These are phyloP conservation scores for Hapalemur alaotrensis DNA, from an alignment of 2,797 vertebrate species.

Conservation along the genomic window DNA sequence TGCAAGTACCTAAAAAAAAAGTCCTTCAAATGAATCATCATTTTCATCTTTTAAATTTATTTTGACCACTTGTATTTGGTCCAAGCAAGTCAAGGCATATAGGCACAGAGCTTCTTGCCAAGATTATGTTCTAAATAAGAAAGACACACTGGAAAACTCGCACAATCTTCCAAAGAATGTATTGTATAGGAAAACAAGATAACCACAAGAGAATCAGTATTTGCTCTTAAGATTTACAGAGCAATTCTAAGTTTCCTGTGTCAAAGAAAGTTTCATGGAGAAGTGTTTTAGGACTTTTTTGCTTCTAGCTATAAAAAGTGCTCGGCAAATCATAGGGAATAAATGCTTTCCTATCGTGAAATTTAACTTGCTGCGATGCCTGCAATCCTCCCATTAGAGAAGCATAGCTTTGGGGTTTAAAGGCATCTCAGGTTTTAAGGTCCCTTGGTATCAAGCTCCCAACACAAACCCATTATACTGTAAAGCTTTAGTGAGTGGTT, in stretches of 20 bases:
- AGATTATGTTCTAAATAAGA: constrained; percentile 11
- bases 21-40: neutral
- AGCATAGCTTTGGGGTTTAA: neutral
- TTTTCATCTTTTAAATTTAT: constrained; percentile 26
- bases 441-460: neutral
- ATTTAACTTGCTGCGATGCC: neutral
- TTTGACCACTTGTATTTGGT: neutral
- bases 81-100: neutral
- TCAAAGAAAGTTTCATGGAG: neutral
- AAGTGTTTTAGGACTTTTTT: neutral
- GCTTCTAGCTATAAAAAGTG: neutral
- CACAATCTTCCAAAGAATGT: neutral
- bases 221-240: neutral
- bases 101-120: neutral
- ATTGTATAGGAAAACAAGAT: neutral
- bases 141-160: neutral
- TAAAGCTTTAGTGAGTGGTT: neutral
- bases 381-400: neutral
- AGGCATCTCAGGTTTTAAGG: neutral
- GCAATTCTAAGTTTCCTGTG: neutral
- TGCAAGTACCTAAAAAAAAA: neutral
- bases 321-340: constrained; percentile 3
- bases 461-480: neutral
- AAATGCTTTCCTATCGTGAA: neutral
- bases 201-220: neutral